phyloP scores from a whole-genome alignment of 2,113 vertebrate genomes.

The Eleginops maclovinus region DNA sequence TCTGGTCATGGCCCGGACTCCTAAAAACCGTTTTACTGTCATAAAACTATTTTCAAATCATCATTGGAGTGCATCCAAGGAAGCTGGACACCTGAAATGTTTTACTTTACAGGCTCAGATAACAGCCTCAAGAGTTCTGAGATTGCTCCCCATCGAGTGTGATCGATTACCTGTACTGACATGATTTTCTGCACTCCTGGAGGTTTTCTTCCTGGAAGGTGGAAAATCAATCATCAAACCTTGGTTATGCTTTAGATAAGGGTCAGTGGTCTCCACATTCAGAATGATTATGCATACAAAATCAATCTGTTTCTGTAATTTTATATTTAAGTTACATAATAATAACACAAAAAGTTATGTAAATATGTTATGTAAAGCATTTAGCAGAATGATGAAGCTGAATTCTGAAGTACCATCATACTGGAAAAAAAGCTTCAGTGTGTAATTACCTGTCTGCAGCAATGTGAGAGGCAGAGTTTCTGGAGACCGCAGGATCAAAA shows the following conservation, averaged over 20 bases:
- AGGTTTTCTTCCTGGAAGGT: not conserved
- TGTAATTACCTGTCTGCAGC: not conserved
- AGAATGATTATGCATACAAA: not conserved
- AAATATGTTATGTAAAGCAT: slow-evolving; percentile 10
- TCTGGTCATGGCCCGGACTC: not conserved
- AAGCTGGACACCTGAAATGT: not conserved
- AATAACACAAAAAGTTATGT: not conserved
- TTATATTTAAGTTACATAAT: not conserved
- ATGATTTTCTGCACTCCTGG: not conserved
- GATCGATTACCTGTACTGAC: not conserved
- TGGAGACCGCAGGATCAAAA: not conserved
- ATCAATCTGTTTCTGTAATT: not conserved
- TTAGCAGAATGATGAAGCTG: not conserved
- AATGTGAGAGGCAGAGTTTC: not conserved
- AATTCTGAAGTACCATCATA: slow-evolving; percentile 16
- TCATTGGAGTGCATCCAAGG: not conserved
- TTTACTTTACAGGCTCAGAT: not conserved
- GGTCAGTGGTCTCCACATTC: not conserved
- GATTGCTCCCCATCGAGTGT: not conserved
- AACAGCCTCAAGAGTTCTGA: not conserved
- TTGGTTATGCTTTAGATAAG: not conserved
- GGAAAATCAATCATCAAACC: not conserved
- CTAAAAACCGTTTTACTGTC: not conserved
- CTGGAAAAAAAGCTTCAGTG: slow-evolving; percentile 5
- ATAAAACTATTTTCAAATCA: not conserved